These are phyloP conservation scores for Zaprionus inermis DNA, from an alignment of 1,140 invertebrate species.

Conservation along the genomic window DNA sequence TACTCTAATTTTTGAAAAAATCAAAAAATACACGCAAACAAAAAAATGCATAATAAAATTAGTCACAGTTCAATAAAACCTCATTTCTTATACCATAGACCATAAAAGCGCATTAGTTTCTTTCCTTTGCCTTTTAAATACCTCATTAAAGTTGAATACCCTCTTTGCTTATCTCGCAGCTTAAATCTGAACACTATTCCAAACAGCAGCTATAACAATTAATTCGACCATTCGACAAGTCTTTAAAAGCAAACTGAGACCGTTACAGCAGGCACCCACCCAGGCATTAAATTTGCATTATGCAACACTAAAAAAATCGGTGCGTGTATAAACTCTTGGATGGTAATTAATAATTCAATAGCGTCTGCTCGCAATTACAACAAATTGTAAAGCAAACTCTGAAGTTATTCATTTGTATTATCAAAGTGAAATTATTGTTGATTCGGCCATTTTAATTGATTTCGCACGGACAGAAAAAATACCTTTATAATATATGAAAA, in stretches of 20 bases:
- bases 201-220: not conserved
- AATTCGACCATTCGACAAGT: not conserved
- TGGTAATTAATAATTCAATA: conserved; percentile 23
- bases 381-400: conserved; percentile 26
- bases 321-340: not conserved
- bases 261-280: conserved; percentile 1
- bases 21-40: no score
- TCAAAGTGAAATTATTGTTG: conserved; percentile 71
- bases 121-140: not conserved
- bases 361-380: not conserved
- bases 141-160: not conserved
- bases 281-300: conserved; percentile 16
- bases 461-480: conserved; percentile 23
- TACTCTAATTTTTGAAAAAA: no score
- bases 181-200: not conserved
- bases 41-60: not conserved
- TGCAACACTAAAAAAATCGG: conserved; percentile 19
- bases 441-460: conserved; percentile 58
- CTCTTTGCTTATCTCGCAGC: not conserved
- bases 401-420: conserved; percentile 23
- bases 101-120: not conserved
- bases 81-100: not conserved
- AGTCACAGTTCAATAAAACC: not conserved
- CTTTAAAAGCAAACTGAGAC: not conserved
- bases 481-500: conserved; percentile 42